Evolutionary conservation across 2,888 invertebrate genomes (phyloP), one percentile per base, ranked within the genome.

Genomic region (Acholoe squamosa): DNA sequence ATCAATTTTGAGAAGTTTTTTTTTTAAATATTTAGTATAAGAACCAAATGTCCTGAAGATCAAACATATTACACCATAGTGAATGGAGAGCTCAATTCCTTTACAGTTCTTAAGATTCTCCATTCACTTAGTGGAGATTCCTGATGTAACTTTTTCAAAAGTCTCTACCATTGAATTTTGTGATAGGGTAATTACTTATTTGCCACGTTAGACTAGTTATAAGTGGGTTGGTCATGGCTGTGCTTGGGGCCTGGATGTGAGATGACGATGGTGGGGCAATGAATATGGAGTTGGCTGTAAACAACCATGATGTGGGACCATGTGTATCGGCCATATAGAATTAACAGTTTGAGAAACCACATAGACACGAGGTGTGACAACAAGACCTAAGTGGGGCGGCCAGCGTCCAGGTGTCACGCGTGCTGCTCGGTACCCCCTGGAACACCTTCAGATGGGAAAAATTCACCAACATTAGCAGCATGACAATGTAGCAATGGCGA

Each of bases 381-480:
- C 90, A 80, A 90, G 90, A 90, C 90, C 90, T 90, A 90, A 84
- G 3, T 51, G 76, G 90, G 90, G 90, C 51, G 77, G 90, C 90
- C 67, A 67, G 61, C 34, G 31, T 67, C 89, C 67, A 43, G 61
- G 61, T 43, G 61, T 31, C 86, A 34, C 61, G 61, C 61, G 89
- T 89, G 61, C 28, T 31, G 89, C 67, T 67, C 61, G 89, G 61
- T 61, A 89, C 16, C 89, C 89, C 61, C 89, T 56, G 61, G 61
- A 89, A 16, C 61, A 89, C 89, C 89, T 89, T 89, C 31, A 67
- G 67, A 89, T 67, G 89, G 61, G 89, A 89, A 89, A 89, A 89
- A 89, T 12, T 80, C 14, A 56, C 86, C 86, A 86, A 86, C 22
- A 31, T 86, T 86, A 86, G 54, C 54, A 54, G 52, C 86, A 86